phyloP scores from a whole-genome alignment of 2,113 vertebrate genomes.

The Stegostoma tigrinum region DNA sequence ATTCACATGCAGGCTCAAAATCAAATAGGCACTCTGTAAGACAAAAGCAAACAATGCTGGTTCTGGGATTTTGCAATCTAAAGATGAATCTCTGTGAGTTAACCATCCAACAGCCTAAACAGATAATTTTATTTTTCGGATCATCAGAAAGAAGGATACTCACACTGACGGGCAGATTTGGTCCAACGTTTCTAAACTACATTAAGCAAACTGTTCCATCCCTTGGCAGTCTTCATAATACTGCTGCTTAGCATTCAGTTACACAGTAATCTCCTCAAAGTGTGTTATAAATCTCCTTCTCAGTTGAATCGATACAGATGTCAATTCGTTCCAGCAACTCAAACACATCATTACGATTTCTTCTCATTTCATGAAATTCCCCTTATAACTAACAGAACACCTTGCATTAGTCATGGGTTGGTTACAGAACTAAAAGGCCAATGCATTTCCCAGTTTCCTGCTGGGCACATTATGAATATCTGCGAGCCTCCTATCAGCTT shows the following conservation, averaged over 20 bases:
- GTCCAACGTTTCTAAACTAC: not conserved
- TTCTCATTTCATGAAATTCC: not conserved
- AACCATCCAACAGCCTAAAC: no score
- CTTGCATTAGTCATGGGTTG: not conserved
- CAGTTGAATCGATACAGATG: not conserved
- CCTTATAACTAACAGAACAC: not conserved
- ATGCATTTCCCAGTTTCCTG: not conserved
- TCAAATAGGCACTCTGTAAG: no score
- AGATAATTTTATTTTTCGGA: no score
- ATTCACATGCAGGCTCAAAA: not conserved
- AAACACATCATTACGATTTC: not conserved
- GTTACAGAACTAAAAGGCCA: not conserved
- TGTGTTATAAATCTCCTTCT: not conserved
- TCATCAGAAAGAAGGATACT: no score
- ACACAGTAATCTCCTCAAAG: not conserved
- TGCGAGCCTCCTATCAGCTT: not conserved
- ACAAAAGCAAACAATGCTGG: not conserved
- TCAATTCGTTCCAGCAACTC: not conserved
- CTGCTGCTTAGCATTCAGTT: not conserved
- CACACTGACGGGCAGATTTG: no score
- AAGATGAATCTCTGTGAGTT: not conserved
- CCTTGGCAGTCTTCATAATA: not conserved
- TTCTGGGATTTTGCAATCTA: not conserved
- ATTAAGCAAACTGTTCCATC: not conserved
- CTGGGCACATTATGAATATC: no score